Evolutionary conservation across 2,113 vertebrate genomes (phyloP).

Genomic region (Pseudorasbora parva): DNA sequence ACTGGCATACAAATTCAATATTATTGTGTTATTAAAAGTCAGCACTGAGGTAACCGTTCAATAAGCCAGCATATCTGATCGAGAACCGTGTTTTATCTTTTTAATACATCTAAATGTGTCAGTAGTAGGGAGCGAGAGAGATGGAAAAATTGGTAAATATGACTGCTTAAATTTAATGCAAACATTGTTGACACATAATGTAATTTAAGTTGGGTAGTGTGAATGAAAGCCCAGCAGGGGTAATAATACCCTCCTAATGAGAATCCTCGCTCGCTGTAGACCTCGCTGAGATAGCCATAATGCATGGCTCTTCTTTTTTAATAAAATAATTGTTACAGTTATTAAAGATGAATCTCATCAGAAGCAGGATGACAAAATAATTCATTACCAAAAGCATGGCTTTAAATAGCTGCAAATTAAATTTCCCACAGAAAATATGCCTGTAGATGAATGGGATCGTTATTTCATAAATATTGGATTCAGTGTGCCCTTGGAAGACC

Average conservation of each 20-base stretch:
- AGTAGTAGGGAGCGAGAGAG: constrained; percentile 49
- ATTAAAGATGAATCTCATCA: constrained; percentile 85
- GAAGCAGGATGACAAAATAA: constrained; percentile 81
- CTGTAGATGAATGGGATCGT: constrained; percentile 73
- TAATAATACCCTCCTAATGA: constrained; percentile 81
- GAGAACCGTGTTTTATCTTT: constrained; percentile 69
- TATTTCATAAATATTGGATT: constrained; percentile 78
- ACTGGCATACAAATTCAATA: constrained; percentile 55
- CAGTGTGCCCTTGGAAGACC: constrained; percentile 70
- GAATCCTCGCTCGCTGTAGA: constrained; percentile 75
- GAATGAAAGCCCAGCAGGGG: constrained; percentile 74
- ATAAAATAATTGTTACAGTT: constrained; percentile 84
- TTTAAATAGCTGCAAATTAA: constrained; percentile 83
- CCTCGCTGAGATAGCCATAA: constrained; percentile 76
- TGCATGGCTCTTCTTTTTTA: constrained; percentile 67
- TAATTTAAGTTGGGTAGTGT: constrained; percentile 75
- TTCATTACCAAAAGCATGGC: constrained; percentile 78
- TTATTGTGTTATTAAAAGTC: constrained; percentile 73
- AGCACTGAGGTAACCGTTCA: constrained; percentile 66
- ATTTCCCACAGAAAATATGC: constrained; percentile 69
- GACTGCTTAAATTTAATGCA: constrained; percentile 76
- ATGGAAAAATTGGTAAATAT: constrained; percentile 72
- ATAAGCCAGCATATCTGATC: constrained; percentile 71
- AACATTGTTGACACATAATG: constrained; percentile 82
- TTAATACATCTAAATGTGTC: constrained; percentile 76